phyloP scores from a whole-genome alignment of 2,113 vertebrate genomes.

The Felis chaus region DNA sequence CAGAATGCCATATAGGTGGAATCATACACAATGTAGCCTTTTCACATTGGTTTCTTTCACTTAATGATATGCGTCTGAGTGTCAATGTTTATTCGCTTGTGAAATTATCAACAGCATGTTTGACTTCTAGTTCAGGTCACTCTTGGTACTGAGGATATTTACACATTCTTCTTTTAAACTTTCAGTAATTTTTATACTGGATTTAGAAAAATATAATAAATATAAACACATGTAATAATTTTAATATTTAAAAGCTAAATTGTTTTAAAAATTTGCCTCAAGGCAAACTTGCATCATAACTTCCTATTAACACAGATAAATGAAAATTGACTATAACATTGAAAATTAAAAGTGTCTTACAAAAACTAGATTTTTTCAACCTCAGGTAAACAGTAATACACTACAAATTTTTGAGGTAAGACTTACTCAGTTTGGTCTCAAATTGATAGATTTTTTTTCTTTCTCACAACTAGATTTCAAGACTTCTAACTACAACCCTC shows the following conservation, averaged over 20 bases:
- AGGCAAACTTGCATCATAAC: background rate
- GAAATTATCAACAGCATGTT: background rate
- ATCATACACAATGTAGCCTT: background rate
- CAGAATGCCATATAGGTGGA: background rate
- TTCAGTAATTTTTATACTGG: background rate
- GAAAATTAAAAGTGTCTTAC: slow-evolving; percentile 11
- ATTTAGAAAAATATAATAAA: slow-evolving; percentile 24
- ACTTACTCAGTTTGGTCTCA: background rate
- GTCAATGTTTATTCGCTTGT: background rate
- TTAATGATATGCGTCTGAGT: background rate
- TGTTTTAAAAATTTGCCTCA: background rate
- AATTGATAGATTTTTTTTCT: slow-evolving; percentile 21
- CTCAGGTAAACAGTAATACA: background rate
- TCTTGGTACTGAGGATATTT: background rate
- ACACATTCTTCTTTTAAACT: background rate
- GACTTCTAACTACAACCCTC: slow-evolving; percentile 74
- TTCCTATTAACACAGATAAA: background rate
- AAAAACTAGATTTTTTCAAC: background rate
- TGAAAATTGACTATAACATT: slow-evolving; percentile 2
- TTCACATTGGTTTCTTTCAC: background rate
- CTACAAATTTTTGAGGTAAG: background rate
- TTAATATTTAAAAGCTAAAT: slow-evolving; percentile 9
- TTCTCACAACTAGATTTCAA: slow-evolving; percentile 54
- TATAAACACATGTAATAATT: background rate
- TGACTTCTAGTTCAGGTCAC: background rate